Base-by-base conservation (phyloP, 2,888 invertebrate species). In the Rhodophaea formosa region DNA sequence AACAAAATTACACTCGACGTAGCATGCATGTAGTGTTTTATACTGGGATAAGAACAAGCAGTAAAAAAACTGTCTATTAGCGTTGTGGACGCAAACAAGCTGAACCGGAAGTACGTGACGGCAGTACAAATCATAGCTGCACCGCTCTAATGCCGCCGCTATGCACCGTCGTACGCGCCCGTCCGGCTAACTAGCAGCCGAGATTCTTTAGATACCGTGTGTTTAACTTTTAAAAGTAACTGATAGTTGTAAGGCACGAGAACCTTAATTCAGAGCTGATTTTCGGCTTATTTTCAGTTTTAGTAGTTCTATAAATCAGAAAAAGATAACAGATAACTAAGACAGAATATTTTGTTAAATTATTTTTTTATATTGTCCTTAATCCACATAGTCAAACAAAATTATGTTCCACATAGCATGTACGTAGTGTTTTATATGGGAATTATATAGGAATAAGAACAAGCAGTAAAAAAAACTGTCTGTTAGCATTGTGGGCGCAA, bases 91-190 rank as follows among this genome's bases (percentile, higher is more conserved):
- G 71, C 79, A 84, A 85, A 83, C 82, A 84, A 78, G 72, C 73
- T 76, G 66, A 70, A 73, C 75, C 71, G 74, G 70, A 69, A 64
- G 66, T 72, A 84, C 86, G 85, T 85, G 86, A 82, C 80, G 66
- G 84, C 74, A 80, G 74, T 62, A 71, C 75, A 75, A 81, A 71
- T 72, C 62, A 55, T 60, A 56, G 49, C 42, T 8, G 54, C 39
- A 47, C 8, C 55, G 39, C 2, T 8, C 35, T 32, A 15, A 43
- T 14, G 43, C 23, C 51, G 42, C 60, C 0, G n/a, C 10, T 61
- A 54, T 53, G 53, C 29, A 30, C 44, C 8, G 30, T 8, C 12
- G 49, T 32, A 15, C 49, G 15, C 30, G 15, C 15, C 14, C 15
- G n/a, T n/a, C n/a, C n/a, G n/a, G 30, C 30, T 30, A 32, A 32